These are phyloP conservation scores for Tetragnatha montana DNA, from an alignment of 2,888 invertebrate species.

Conservation along the genomic window DNA sequence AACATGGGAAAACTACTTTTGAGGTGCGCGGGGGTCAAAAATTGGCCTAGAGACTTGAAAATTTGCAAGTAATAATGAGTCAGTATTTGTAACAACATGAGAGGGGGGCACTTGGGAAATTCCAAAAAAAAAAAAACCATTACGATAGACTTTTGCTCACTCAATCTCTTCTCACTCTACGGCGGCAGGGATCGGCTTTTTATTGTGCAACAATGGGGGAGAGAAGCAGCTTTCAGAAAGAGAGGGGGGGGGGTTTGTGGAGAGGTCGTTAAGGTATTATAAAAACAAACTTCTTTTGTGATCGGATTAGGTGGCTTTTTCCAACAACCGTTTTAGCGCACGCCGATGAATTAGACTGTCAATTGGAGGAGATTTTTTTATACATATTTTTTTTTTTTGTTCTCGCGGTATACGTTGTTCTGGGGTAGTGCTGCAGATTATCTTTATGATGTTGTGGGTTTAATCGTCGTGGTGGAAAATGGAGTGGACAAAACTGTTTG, in stretches of 20 bases:
- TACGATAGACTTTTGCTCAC: too few species aligned
- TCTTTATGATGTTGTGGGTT: neutral
- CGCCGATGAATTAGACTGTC: slow-evolving; percentile 63
- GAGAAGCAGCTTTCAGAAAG: slow-evolving; percentile 29
- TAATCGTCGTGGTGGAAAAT: too few species aligned
- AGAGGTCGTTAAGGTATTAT: slow-evolving; percentile 68
- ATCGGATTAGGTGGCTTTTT: slow-evolving; percentile 64
- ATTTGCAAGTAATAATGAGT: too few species aligned
- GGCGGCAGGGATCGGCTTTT: too few species aligned
- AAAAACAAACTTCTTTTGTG: slow-evolving; percentile 69
- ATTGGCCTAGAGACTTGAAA: too few species aligned
- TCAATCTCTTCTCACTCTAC: too few species aligned
- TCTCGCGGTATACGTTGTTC: too few species aligned
- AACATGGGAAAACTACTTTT: too few species aligned
- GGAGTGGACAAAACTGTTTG: neutral
- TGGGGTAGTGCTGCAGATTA: slow-evolving; percentile 46
- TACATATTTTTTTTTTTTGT: neutral
- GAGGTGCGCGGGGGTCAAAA: too few species aligned
- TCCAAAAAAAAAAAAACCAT: too few species aligned
- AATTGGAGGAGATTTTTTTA: slow-evolving; percentile 49
- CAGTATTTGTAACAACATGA: too few species aligned
- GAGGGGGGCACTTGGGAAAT: too few species aligned
- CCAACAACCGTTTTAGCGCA: slow-evolving; percentile 12
- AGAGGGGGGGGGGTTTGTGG: slow-evolving; percentile 29
- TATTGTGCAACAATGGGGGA: slow-evolving; percentile 31